Base-by-base conservation (phyloP, 1,140 invertebrate genomes). In the Drosophila malerkotliana region DNA sequence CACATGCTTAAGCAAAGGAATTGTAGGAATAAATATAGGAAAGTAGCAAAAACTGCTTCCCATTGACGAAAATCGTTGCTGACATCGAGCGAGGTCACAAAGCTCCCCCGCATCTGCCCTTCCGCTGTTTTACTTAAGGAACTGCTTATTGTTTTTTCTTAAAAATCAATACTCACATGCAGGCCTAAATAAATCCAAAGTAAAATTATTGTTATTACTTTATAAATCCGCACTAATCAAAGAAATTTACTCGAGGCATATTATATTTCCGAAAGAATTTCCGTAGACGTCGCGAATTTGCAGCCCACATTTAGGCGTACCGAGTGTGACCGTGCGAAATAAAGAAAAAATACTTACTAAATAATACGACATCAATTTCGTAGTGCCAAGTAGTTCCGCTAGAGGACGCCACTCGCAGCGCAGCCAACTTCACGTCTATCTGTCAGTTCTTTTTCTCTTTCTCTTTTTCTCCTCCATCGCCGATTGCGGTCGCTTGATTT, bases 381-480 rank as follows among this genome's bases (percentile, higher is more conserved):
- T 8, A 18, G 5, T 44, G 8, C 41, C 6, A 8, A 18, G 7
- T 8, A 44, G n/a, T 44, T 5, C 41, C 54, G 30, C 4, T 3
- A 47, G 54, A 28, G 28, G 10, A 41, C 55, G 61, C 54, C 54
- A 64, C 26, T 4, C 32, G 10, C 60, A 78, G 61, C 68, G 76
- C 89, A 85, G 49, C 89, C 89, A 87, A 83, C 89, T 90, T 90
- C 84, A 77, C 68, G 44, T 47, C 45, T 28, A 48, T 41, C 55
- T 72, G 56, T 68, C 53, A 64, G 4, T 58, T 87, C 75, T 81
- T 77, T 87, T 80, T 91, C 90, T 84, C 75, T 81, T 77, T 87
- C 83, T 91, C 90, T 84, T 91, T 82, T 91, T 91, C 69, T 72
- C 72, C 90, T 87, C 61, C 82, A 77, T 80, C 69, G 75, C 74